These are phyloP conservation scores for Melinaea menophilus DNA, from an alignment of 2,888 invertebrate genomes.

Conservation along the genomic window DNA sequence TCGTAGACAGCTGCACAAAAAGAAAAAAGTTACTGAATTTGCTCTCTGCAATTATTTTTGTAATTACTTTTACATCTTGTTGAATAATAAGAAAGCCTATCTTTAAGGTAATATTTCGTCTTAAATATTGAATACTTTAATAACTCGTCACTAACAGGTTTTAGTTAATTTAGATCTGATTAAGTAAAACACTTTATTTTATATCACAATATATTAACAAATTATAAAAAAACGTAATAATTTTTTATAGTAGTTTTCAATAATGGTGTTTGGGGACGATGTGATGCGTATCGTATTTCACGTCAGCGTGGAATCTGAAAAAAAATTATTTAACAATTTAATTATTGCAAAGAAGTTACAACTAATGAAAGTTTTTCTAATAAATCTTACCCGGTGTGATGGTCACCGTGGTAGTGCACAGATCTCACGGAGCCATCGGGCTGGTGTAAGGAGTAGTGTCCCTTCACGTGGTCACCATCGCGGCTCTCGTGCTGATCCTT, in stretches of 20 bases:
- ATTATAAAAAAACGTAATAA: conserved; percentile 5
- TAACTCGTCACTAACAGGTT: no score
- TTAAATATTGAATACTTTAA: no score
- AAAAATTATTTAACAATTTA: conserved; percentile 1
- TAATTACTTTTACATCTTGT: no score
- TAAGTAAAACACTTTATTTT: no score
- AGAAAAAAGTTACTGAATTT: no score
- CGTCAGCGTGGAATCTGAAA: conserved; percentile 65
- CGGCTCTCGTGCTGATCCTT: conserved; percentile 65
- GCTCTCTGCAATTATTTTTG: no score
- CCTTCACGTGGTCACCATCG: conserved; percentile 63
- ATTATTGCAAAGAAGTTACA: neutral
- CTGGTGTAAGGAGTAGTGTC: conserved; percentile 62
- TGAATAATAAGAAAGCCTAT: no score
- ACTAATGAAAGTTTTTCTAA: neutral
- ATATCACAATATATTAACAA: neutral
- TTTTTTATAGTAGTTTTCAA: conserved; percentile 14
- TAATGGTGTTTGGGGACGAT: conserved; percentile 54
- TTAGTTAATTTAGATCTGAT: no score
- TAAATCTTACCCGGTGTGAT: conserved; percentile 32
- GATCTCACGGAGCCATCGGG: conserved; percentile 73
- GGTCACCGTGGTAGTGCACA: conserved; percentile 66
- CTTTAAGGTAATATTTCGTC: no score
- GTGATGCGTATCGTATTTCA: conserved; percentile 65
- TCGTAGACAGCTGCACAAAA: no score